phyloP scores from a whole-genome alignment of 2,888 invertebrate genomes.

The Cyclophora punctaria region DNA sequence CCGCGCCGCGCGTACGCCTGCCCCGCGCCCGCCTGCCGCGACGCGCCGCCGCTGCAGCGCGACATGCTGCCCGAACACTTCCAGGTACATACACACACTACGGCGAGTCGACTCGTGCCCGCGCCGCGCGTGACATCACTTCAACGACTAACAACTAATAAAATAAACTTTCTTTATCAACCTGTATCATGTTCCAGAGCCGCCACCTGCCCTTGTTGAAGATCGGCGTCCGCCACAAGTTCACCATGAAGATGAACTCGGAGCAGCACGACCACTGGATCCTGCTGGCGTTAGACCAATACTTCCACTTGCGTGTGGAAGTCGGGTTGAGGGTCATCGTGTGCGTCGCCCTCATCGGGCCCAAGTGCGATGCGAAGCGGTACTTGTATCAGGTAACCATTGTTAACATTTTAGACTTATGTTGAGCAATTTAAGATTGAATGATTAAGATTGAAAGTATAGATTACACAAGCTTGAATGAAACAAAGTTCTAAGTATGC shows the following conservation, averaged over 20 bases:
- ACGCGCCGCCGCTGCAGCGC: neutral
- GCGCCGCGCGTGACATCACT: neutral
- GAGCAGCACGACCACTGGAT: constrained; percentile 56
- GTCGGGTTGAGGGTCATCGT: constrained; percentile 50
- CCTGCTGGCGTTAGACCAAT: constrained; percentile 42
- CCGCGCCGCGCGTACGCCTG: constrained; percentile 48
- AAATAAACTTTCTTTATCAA: neutral
- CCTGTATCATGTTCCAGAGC: constrained; percentile 26
- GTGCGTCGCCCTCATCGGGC: constrained; percentile 60
- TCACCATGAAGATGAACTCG: constrained; percentile 47
- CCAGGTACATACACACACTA: constrained; percentile 20
- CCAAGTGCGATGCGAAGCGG: constrained; percentile 46
- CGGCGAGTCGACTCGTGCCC: neutral
- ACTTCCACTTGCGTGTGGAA: constrained; percentile 55
- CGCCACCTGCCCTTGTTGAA: constrained; percentile 48
- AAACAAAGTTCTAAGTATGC: too few relatives aligned
- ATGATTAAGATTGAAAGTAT: neutral
- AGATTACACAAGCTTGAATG: too few relatives aligned
- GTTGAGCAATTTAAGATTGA: too few relatives aligned
- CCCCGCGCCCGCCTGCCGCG: constrained; percentile 24
- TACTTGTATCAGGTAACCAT: constrained; percentile 47
- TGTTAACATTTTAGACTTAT: too few relatives aligned
- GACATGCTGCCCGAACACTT: constrained; percentile 25
- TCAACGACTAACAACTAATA: too few relatives aligned
- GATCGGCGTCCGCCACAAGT: constrained; percentile 41